phyloP scores from a whole-genome alignment of 2,797 vertebrate genomes.

The Lithobates sylvaticus region DNA sequence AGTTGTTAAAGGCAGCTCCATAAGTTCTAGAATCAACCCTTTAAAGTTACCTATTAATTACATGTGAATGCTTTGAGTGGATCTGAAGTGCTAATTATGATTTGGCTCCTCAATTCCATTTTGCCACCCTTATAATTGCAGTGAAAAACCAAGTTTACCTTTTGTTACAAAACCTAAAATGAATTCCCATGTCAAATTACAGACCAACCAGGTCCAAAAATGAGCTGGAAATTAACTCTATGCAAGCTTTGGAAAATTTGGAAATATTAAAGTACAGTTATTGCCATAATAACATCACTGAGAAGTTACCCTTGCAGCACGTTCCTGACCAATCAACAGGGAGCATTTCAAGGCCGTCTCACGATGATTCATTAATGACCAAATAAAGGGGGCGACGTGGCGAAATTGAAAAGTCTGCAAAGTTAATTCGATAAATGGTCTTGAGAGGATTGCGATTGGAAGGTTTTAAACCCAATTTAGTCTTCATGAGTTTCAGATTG shows the following conservation, averaged over 20 bases:
- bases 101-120: conserved; percentile 16
- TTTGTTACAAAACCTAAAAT: conserved; percentile 42
- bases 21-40: no score
- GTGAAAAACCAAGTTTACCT: conserved; percentile 31
- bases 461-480: conserved; percentile 62
- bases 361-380: conserved; percentile 54
- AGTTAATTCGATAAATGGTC: conserved; percentile 61
- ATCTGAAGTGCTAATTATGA: no score
- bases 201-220: conserved; percentile 17
- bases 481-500: conserved; percentile 61
- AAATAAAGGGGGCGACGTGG: conserved; percentile 44
- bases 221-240: conserved; percentile 11
- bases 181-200: conserved; percentile 35
- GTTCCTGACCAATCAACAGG: conserved; percentile 15
- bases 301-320: conserved; percentile 14
- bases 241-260: conserved; percentile 35
- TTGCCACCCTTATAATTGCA: conserved; percentile 46
- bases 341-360: conserved; percentile 17
- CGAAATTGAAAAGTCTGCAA: conserved; percentile 49
- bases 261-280: conserved; percentile 42
- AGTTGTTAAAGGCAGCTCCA: no score
- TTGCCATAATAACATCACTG: conserved; percentile 21
- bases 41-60: no score
- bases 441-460: conserved; percentile 56
- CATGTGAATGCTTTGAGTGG: no score